Evolutionary conservation across 1,140 invertebrate genomes (phyloP).

Genomic region (Nephila pilipes): DNA sequence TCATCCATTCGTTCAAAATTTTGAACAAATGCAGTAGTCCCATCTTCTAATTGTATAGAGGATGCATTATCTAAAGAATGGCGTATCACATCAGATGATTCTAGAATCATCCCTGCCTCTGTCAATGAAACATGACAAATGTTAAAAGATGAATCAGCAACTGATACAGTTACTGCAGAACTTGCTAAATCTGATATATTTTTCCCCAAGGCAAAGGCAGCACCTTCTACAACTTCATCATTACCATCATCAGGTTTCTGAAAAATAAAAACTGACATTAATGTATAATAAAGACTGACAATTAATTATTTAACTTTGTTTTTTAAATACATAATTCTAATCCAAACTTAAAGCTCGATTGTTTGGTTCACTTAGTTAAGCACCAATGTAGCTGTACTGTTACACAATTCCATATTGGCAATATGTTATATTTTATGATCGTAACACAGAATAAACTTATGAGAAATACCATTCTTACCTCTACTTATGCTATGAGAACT

Average conservation of each 20-base stretch:
- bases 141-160: slow-evolving; percentile 66
- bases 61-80: slow-evolving; percentile 77
- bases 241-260: slow-evolving; percentile 60
- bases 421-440: too few relatives aligned
- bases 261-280: neutral
- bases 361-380: too few relatives aligned
- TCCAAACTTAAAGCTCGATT: too few relatives aligned
- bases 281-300: too few relatives aligned
- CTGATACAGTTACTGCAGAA: slow-evolving; percentile 54
- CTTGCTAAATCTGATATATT: neutral
- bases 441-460: too few relatives aligned
- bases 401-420: too few relatives aligned
- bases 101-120: slow-evolving; percentile 80
- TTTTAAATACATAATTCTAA: too few relatives aligned
- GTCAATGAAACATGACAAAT: slow-evolving; percentile 79
- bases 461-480: too few relatives aligned
- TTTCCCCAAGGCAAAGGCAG: slow-evolving; percentile 31
- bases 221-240: slow-evolving; percentile 36
- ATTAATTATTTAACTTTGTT: too few relatives aligned
- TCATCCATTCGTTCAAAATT: slow-evolving; percentile 73
- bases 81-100: slow-evolving; percentile 77
- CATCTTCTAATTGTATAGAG: slow-evolving; percentile 81
- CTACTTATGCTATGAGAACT: too few relatives aligned
- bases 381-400: too few relatives aligned
- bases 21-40: slow-evolving; percentile 81